A percentile compares a stretch with the other conserved stretches of the same genome.
phyloP scores from a whole-genome alignment of 2,888 invertebrate genomes.

The Lottia gigantea region DNA sequence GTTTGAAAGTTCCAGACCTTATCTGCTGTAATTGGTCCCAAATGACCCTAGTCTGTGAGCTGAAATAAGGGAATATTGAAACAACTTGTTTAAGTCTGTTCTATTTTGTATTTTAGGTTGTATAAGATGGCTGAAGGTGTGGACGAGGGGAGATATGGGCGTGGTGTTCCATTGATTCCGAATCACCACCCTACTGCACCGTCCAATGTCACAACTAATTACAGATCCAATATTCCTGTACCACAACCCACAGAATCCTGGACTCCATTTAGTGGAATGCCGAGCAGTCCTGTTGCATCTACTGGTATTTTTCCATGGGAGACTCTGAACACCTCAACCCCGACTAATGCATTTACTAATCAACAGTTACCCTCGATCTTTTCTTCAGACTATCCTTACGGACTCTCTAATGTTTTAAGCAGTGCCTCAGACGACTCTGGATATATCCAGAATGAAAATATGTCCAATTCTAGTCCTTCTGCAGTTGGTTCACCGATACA shows the following conservation, averaged over 20 bases:
- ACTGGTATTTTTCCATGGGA: slow-evolving; percentile 28
- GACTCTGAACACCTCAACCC: slow-evolving; percentile 23
- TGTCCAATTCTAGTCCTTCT: background rate
- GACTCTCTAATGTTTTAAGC: slow-evolving; percentile 7
- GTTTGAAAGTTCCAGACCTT: too few species aligned
- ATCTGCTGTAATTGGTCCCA: too few species aligned
- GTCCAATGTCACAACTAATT: background rate
- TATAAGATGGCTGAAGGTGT: background rate
- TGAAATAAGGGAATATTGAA: too few species aligned
- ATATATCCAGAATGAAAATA: background rate
- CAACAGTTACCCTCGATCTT: background rate
- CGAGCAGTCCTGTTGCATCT: slow-evolving; percentile 33
- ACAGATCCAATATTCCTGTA: too few species aligned
- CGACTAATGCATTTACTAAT: background rate
- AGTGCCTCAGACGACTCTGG: slow-evolving; percentile 15
- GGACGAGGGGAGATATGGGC: slow-evolving; percentile 1
- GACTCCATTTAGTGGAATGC: slow-evolving; percentile 57
- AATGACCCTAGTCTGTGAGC: too few species aligned
- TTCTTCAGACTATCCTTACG: slow-evolving; percentile 1
- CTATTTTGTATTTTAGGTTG: background rate
- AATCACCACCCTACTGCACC: background rate
- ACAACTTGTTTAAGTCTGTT: too few species aligned
- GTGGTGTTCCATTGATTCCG: background rate
- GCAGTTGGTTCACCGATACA: background rate
- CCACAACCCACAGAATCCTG: slow-evolving; percentile 34